Conservation (phyloP, 2,888 invertebrate species). For the Drosophila cracens region DNA sequence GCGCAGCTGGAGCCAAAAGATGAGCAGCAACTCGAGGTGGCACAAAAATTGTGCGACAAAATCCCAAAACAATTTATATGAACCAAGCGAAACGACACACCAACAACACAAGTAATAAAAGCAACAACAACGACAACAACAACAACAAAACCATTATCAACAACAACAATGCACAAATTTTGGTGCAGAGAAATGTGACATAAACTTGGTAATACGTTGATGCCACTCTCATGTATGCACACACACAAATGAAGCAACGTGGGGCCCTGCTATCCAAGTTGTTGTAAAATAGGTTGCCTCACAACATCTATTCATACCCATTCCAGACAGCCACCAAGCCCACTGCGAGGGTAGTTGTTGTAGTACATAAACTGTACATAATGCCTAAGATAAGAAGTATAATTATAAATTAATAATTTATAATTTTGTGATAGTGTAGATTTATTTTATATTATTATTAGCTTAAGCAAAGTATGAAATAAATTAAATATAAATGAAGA, state of each 20-base stretch:
- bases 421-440: not conserved
- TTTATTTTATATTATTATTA: not conserved
- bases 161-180: conserved; percentile 43
- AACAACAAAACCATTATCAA: conserved; percentile 20
- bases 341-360: conserved; percentile 28
- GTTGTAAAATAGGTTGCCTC: conserved; percentile 30
- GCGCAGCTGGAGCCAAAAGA: conserved; percentile 18
- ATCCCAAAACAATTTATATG: conserved; percentile 79
- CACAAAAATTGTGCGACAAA: conserved; percentile 64
- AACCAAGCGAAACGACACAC: conserved; percentile 61
- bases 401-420: not conserved
- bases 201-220: conserved; percentile 61
- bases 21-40: conserved; percentile 29
- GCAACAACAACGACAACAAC: conserved; percentile 12
- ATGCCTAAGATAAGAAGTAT: not conserved
- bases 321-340: conserved; percentile 4
- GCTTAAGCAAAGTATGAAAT: not conserved
- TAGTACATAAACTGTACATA: not conserved
- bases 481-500: not conserved
- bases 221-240: conserved; percentile 24
- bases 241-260: conserved; percentile 49
- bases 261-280: conserved; percentile 29
- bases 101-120: conserved; percentile 14
- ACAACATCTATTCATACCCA: not conserved
- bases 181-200: conserved; percentile 55